phyloP scores from a whole-genome alignment of 2,888 invertebrate species.

The Loripinus fragilis region DNA sequence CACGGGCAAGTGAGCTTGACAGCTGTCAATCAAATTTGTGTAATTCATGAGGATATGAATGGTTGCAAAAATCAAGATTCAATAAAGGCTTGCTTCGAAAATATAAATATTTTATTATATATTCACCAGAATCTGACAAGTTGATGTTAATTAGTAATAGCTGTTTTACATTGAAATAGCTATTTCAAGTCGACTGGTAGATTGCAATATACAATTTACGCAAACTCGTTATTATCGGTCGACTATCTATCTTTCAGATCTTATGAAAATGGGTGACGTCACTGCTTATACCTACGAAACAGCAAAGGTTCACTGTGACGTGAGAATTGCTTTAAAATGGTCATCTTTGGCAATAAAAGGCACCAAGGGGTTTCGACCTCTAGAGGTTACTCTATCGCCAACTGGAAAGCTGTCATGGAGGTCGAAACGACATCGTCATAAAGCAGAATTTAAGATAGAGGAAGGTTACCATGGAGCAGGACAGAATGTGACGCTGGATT shows the following conservation, averaged over 20 bases:
- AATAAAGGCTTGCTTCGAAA: no score
- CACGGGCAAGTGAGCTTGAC: no score
- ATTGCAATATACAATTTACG: no score
- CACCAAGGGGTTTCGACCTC: slow-evolving; percentile 22
- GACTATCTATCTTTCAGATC: slow-evolving; percentile 48
- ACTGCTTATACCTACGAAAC: slow-evolving; percentile 41
- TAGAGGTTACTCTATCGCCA: slow-evolving; percentile 32
- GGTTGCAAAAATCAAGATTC: no score
- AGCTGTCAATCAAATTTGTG: no score
- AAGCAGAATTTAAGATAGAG: slow-evolving; percentile 32
- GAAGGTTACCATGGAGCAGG: slow-evolving; percentile 23
- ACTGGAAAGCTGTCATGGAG: slow-evolving; percentile 35
- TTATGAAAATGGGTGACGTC: slow-evolving; percentile 28
- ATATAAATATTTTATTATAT: no score
- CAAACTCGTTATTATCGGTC: no score
- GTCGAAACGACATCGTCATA: slow-evolving; percentile 36
- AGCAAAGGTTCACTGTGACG: slow-evolving; percentile 33
- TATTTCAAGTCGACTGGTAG: no score
- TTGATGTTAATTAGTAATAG: no score
- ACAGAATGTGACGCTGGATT: slow-evolving; percentile 28
- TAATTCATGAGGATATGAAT: no score
- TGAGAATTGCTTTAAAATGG: slow-evolving; percentile 43
- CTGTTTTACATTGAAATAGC: no score
- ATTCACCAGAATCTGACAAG: no score
- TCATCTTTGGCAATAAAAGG: slow-evolving; percentile 30